Evolutionary conservation across 1,140 invertebrate genomes (phyloP), one percentile per base, ranked within the genome.

Genomic region (Zophobas morio): DNA sequence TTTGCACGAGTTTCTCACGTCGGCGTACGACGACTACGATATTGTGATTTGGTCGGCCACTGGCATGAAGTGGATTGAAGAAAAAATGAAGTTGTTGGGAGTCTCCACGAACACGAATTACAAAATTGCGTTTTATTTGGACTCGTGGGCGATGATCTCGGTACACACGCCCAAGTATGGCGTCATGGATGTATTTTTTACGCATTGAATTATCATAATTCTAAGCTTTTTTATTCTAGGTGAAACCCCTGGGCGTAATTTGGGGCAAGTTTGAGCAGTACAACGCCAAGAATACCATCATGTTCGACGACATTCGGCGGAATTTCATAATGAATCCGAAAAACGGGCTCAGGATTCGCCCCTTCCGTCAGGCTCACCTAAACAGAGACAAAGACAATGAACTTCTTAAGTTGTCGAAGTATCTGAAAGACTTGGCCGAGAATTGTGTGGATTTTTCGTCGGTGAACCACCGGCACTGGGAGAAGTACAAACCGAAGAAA

Each of bases 311-410:
- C 85, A 95, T 99, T n/a, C 89, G 96, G 73, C 88, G 96, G 80
- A 99, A 99, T 88, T 99, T 99, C 83, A 92, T 99, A 8, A 98
- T 99, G 97, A 99, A 99, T 88, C 97, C 97, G 8, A 94, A 96
- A 81, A 97, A 94, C 78, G 98, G 98, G 2, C 87, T 99, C 0
- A 93, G 94, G 86, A 98, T 99, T 84, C 89, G 92, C 84, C 93
- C 97, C 0, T 99, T 98, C 86, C 91, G 93, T 2, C 93, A 98
- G 83, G 97, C 97, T 0, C 96, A 98, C 84, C 86, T 95, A 4
- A 98, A 96, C 86, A 90, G 97, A 76, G 88, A 90, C 33, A 94
- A 90, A 75, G 98, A 99, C 84, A 89, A 90, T 70, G 97, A 99
- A 87, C 85, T 99, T 6, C 75, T 98, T 0, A 91, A 94, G 82